Percentiles rank a stretch among this genome's conserved stretches.
Evolutionary conservation across 2,888 invertebrate genomes (phyloP).

Genomic region (Sipha maydis): DNA sequence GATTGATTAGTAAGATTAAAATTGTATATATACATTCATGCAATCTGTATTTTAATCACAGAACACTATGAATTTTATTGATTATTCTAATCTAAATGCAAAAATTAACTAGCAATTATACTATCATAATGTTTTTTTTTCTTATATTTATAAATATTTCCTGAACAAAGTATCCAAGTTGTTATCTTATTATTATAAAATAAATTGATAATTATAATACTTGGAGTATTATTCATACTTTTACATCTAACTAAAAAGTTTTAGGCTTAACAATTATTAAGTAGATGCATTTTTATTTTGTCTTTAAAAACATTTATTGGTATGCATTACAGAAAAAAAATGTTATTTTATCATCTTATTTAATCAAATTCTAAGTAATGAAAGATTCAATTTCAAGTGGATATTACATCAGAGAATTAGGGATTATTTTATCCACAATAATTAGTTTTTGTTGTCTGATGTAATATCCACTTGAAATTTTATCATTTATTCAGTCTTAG

Average conservation of each 20-base stretch:
- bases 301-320: neutral
- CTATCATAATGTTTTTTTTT: too few species aligned
- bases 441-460: slow-evolving; percentile 19
- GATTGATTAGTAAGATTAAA: neutral
- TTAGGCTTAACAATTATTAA: neutral
- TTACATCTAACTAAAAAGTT: neutral
- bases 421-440: neutral
- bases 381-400: neutral
- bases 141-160: neutral
- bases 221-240: neutral
- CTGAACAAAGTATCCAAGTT: neutral
- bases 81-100: too few species aligned
- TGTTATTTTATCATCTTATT: neutral
- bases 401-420: slow-evolving; percentile 3
- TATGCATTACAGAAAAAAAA: neutral
- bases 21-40: too few species aligned
- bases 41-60: too few species aligned
- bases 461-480: slow-evolving; percentile 29
- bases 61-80: too few species aligned
- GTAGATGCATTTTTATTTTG: neutral
- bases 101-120: too few species aligned
- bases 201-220: neutral
- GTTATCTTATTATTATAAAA: neutral
- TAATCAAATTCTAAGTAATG: neutral
- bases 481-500: neutral